These are phyloP conservation scores for Clivina fossor DNA, from an alignment of 2,888 invertebrate genomes.

Conservation along the genomic window DNA sequence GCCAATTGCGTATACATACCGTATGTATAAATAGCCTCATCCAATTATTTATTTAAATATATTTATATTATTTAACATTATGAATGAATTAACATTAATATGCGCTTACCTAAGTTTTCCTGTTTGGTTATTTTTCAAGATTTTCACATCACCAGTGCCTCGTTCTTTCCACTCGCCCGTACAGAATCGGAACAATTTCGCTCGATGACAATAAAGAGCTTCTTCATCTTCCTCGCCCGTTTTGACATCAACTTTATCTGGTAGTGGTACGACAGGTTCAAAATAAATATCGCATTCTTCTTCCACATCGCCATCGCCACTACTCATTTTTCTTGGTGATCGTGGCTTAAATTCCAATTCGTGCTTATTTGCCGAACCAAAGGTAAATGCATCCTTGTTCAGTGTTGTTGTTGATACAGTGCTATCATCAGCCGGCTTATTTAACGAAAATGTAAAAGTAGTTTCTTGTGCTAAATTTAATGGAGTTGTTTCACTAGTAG, in stretches of 20 bases:
- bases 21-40: too few species aligned
- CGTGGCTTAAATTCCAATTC: conserved; percentile 68
- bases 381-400: conserved; percentile 50
- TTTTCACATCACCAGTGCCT: conserved; percentile 84
- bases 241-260: conserved; percentile 81
- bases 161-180: conserved; percentile 90
- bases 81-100: conserved; percentile 16
- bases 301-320: conserved; percentile 61
- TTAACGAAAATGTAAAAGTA: conserved; percentile 45
- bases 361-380: conserved; percentile 65
- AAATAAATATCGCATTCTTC: conserved; percentile 78
- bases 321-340: conserved; percentile 58
- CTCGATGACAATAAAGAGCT: conserved; percentile 77
- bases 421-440: conserved; percentile 38
- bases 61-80: too few species aligned
- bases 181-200: conserved; percentile 77
- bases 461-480: conserved; percentile 26
- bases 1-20: too few species aligned
- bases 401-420: conserved; percentile 36
- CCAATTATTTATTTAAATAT: too few species aligned
- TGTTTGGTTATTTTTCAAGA: conserved; percentile 68
- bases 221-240: conserved; percentile 85
- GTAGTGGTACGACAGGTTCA: conserved; percentile 80
- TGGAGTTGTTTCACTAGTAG: background rate
- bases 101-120: conserved; percentile 68